Conservation (phyloP, 2,797 vertebrate species). For the Acropternis orthonyx region DNA sequence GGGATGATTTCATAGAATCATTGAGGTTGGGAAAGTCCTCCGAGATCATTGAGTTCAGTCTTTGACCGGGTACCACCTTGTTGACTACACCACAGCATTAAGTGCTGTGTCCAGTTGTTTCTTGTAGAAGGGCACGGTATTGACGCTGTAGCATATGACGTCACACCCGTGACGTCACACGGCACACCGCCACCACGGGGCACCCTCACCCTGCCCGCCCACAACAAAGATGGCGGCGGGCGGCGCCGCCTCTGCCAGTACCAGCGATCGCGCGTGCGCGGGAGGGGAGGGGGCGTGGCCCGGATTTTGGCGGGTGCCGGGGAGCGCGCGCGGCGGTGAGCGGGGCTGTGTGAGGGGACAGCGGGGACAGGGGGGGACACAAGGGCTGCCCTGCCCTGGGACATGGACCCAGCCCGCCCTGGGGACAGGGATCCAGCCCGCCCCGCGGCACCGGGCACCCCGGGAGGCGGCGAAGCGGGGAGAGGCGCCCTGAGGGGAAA, state of each 20-base stretch:
- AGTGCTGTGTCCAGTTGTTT: neutral
- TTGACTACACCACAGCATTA: neutral
- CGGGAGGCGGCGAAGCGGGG: neutral
- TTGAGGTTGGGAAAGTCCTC: neutral
- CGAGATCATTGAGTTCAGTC: neutral
- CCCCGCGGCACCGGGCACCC: neutral
- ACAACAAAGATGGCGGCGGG: neutral
- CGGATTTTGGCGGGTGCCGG: neutral
- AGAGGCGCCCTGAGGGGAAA: neutral
- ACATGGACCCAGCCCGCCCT: too few species aligned
- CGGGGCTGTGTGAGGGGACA: rapidly evolving
- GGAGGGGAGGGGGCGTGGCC: neutral
- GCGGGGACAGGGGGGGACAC: too few species aligned
- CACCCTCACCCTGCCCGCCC: rapidly evolving
- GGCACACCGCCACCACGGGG: neutral
- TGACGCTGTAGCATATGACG: too few species aligned
- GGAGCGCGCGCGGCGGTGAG: neutral
- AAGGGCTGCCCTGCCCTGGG: too few species aligned
- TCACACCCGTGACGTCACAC: too few species aligned
- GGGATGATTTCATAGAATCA: neutral
- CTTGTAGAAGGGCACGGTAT: neutral
- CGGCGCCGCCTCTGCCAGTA: rapidly evolving
- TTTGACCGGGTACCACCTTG: neutral
- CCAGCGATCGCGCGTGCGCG: neutral
- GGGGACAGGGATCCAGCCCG: too few species aligned